Percentiles rank a stretch among this genome's conserved stretches.
Evolutionary conservation across 2,888 invertebrate species (phyloP).

Genomic region (Uropetala carovei): DNA sequence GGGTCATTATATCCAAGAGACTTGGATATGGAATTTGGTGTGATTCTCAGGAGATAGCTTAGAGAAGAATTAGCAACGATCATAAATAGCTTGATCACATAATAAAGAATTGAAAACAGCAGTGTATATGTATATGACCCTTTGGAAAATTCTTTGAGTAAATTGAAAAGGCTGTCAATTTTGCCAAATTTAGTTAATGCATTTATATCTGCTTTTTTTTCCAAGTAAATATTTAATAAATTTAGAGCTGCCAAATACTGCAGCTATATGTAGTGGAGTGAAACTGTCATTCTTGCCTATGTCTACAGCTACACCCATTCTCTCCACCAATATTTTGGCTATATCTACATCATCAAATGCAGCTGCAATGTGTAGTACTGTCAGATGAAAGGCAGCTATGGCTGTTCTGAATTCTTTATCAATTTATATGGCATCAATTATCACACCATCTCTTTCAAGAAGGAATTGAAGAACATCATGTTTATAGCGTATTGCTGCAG

Average conservation of each 20-base stretch:
- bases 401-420: neutral
- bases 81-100: too few species aligned
- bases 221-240: neutral
- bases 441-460: neutral
- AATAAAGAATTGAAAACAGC: too few species aligned
- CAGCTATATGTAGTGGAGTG: neutral
- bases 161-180: neutral
- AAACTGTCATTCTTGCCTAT: neutral
- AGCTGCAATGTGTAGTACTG: constrained; percentile 1
- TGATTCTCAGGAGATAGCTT: neutral
- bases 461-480: neutral
- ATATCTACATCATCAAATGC: neutral
- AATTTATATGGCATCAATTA: neutral
- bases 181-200: neutral
- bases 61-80: neutral
- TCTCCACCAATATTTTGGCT: neutral
- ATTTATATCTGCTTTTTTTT: neutral
- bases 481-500: neutral
- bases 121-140: too few species aligned
- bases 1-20: neutral
- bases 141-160: too few species aligned
- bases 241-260: neutral
- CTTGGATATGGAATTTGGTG: neutral
- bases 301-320: neutral
- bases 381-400: neutral